phyloP scores from a whole-genome alignment of 2,113 vertebrate genomes.

The Sylvietta virens region DNA sequence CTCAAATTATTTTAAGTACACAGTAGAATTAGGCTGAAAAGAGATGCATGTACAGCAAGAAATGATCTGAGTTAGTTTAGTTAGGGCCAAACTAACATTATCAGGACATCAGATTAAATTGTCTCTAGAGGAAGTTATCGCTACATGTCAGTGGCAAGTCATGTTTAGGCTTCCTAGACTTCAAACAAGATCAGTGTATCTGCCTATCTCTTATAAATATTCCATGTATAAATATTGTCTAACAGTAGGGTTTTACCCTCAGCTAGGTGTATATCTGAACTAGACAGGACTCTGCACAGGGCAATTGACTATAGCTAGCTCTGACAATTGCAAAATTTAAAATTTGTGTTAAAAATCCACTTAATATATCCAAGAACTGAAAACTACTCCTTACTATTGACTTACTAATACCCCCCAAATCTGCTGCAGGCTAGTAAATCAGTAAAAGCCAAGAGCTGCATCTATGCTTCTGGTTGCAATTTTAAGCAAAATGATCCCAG shows the following conservation, averaged over 20 bases:
- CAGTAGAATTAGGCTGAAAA: constrained; percentile 73
- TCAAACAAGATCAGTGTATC: background rate
- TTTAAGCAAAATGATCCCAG: background rate
- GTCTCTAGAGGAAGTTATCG: background rate
- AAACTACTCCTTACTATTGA: background rate
- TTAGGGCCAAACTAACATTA: constrained; percentile 57
- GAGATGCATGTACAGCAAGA: constrained; percentile 63
- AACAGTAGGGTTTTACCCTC: background rate
- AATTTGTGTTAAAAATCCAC: background rate
- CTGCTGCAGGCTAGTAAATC: background rate
- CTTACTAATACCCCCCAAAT: background rate
- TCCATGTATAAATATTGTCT: background rate
- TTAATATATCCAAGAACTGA: background rate
- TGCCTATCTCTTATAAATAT: background rate
- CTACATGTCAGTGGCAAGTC: background rate
- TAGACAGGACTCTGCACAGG: background rate
- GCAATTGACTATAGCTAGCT: background rate
- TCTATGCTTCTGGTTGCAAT: background rate
- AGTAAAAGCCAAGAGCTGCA: background rate
- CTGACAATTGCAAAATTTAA: background rate
- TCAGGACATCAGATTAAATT: background rate
- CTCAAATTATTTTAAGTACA: constrained; percentile 75
- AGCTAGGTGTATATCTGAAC: background rate
- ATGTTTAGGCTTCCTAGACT: background rate
- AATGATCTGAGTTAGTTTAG: constrained; percentile 59